Percentiles rank a stretch among this genome's conserved stretches.
Conservation (phyloP, 2,888 invertebrate species). For the Tetragonisca angustula region DNA sequence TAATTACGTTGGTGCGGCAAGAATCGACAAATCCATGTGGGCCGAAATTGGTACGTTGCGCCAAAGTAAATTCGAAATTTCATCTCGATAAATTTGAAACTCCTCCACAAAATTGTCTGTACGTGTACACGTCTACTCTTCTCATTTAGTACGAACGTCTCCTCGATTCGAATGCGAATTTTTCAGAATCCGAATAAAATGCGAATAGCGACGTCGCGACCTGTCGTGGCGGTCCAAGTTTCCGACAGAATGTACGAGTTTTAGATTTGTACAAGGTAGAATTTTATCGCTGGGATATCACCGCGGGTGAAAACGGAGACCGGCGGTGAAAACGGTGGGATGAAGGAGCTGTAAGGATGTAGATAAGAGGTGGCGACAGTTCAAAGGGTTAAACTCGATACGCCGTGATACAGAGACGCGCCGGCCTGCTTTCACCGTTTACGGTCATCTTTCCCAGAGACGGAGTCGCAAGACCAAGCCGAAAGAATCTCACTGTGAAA, state of each 20-base stretch:
- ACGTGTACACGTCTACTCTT: too few species aligned
- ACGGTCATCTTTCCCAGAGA: background rate
- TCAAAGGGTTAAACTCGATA: constrained; percentile 16
- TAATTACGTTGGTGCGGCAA: background rate
- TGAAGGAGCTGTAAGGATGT: background rate
- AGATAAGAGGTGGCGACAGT: constrained; percentile 12
- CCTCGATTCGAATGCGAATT: too few species aligned
- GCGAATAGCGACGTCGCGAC: too few species aligned
- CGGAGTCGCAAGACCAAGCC: background rate
- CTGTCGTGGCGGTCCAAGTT: too few species aligned
- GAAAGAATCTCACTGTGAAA: background rate
- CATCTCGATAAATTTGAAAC: too few species aligned
- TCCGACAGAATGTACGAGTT: background rate
- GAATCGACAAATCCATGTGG: background rate
- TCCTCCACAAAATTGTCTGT: background rate
- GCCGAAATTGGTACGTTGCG: background rate
- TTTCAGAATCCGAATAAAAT: too few species aligned
- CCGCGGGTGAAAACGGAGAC: background rate
- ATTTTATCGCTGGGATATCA: background rate
- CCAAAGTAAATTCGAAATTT: too few species aligned
- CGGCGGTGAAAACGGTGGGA: background rate
- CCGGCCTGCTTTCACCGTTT: background rate
- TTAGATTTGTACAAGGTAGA: background rate
- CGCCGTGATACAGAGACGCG: background rate
- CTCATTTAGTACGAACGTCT: too few species aligned